These are phyloP conservation scores for Danio choprae DNA, from an alignment of 2,797 vertebrate genomes.

Conservation along the genomic window DNA sequence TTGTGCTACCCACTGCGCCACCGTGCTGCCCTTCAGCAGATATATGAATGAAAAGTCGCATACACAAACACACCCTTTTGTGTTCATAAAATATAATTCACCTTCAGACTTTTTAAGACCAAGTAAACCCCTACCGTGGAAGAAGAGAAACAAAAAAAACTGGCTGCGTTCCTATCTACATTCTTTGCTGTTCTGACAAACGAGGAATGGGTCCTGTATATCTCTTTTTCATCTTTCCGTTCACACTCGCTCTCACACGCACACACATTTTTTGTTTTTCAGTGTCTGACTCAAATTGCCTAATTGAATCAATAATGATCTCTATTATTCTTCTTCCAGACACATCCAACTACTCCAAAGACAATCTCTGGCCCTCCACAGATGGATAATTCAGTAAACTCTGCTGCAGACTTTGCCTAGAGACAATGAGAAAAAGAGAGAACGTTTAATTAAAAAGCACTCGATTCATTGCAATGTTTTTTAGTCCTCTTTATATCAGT, in stretches of 20 bases:
- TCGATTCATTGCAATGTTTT: background rate
- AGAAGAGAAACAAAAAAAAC: background rate
- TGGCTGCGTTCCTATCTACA: conserved; percentile 17
- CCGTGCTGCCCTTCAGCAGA: background rate
- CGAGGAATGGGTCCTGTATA: background rate
- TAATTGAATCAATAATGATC: conserved; percentile 19
- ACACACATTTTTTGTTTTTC: conserved; percentile 8
- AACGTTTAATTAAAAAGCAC: background rate
- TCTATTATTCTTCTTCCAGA: conserved; percentile 24
- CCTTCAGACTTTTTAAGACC: conserved; percentile 15
- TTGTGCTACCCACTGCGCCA: too few species aligned
- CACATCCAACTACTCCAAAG: conserved; percentile 3
- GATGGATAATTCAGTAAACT: background rate
- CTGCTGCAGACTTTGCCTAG: background rate
- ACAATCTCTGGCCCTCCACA: background rate
- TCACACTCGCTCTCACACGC: background rate
- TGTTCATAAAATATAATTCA: conserved; percentile 7
- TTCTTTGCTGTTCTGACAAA: background rate
- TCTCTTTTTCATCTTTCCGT: conserved; percentile 2
- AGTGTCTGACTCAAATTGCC: background rate
- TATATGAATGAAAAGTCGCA: background rate
- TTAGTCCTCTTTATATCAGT: too few species aligned
- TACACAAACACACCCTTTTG: background rate
- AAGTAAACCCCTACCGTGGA: background rate
- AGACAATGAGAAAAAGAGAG: background rate